A percentile compares a stretch with the other conserved stretches of the same genome.
Conservation (phyloP, 1,140 invertebrate genomes). For the Aradophagus sp. region DNA sequence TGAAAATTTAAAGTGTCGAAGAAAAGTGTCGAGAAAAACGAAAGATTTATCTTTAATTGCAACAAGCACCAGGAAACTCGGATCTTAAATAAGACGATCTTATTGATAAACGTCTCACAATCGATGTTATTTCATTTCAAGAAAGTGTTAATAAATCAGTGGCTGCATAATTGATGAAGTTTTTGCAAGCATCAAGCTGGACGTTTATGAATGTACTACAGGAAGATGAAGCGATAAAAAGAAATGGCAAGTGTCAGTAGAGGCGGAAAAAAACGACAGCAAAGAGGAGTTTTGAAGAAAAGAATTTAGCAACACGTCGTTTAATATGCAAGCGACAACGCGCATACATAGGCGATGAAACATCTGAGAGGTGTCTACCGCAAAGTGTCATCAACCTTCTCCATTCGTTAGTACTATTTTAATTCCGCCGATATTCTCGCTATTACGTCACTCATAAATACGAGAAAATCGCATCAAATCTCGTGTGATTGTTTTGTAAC, state of each 20-base stretch:
- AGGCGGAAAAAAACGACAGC: slow-evolving; percentile 25
- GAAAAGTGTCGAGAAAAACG: too few relatives aligned
- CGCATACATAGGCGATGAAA: slow-evolving; percentile 52
- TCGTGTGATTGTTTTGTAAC: slow-evolving; percentile 15
- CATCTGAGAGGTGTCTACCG: slow-evolving; percentile 41
- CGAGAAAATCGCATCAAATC: slow-evolving; percentile 13
- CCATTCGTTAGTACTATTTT: slow-evolving; percentile 48
- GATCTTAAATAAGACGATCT: too few relatives aligned
- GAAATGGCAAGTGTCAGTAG: slow-evolving; percentile 43
- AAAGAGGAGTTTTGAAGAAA: slow-evolving; percentile 33
- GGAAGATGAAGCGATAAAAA: slow-evolving; percentile 33
- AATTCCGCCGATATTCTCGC: slow-evolving; percentile 36
- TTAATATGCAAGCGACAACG: slow-evolving; percentile 45
- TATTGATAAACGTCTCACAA: too few relatives aligned
- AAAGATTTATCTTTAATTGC: too few relatives aligned
- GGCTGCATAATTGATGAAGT: slow-evolving; percentile 23
- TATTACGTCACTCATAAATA: slow-evolving; percentile 23
- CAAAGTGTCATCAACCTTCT: slow-evolving; percentile 66
- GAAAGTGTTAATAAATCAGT: too few relatives aligned
- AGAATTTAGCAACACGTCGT: slow-evolving; percentile 42
- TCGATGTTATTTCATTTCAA: too few relatives aligned
- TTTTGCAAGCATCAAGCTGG: slow-evolving; percentile 11
- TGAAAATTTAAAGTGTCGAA: too few relatives aligned
- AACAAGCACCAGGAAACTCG: too few relatives aligned
- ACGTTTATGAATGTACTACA: slow-evolving; percentile 29